Percentiles rank a stretch among this genome's conserved stretches.
Evolutionary conservation across 2,113 vertebrate species (phyloP).

Genomic region (Pleuronectes platessa): DNA sequence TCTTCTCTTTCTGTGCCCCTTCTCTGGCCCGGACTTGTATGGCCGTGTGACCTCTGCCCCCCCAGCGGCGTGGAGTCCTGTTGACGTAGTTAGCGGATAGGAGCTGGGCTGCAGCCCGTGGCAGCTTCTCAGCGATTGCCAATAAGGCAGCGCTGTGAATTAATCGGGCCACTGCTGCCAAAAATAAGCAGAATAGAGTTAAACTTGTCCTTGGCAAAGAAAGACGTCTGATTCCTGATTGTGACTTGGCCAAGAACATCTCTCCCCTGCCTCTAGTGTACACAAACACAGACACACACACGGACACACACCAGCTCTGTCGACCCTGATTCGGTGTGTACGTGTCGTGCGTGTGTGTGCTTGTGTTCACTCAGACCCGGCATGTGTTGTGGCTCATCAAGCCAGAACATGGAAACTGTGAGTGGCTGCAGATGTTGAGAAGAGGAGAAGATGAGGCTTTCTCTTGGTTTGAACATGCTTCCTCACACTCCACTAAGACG

Average conservation of each 20-base stretch:
- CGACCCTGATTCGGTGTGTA: slow-evolving; percentile 33
- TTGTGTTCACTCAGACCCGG: slow-evolving; percentile 59
- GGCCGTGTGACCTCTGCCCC: slow-evolving; percentile 43
- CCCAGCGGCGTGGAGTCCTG: slow-evolving; percentile 15
- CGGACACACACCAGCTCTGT: slow-evolving; percentile 23
- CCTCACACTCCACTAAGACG: slow-evolving; percentile 44
- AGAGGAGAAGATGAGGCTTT: slow-evolving; percentile 24
- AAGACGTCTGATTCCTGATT: slow-evolving; percentile 70
- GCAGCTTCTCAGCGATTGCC: slow-evolving; percentile 45
- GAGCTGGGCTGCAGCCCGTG: slow-evolving; percentile 42
- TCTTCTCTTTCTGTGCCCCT: slow-evolving; percentile 17
- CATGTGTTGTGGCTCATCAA: slow-evolving; percentile 80
- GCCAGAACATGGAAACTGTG: slow-evolving; percentile 80
- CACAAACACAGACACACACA: slow-evolving; percentile 57
- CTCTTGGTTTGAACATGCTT: slow-evolving; percentile 49
- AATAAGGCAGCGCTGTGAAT: slow-evolving; percentile 63
- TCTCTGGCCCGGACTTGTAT: slow-evolving; percentile 13
- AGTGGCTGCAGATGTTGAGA: slow-evolving; percentile 77
- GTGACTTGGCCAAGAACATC: slow-evolving; percentile 73
- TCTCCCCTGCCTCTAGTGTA: slow-evolving; percentile 59
- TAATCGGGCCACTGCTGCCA: slow-evolving; percentile 54
- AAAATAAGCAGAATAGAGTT: slow-evolving; percentile 75
- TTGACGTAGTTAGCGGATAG: slow-evolving; percentile 43
- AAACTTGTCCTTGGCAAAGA: slow-evolving; percentile 74
- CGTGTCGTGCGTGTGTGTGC: slow-evolving; percentile 35